Percentiles rank a stretch among this genome's conserved stretches.
Evolutionary conservation across 2,113 vertebrate species (phyloP).

Genomic region (Microcebus griseorufus): DNA sequence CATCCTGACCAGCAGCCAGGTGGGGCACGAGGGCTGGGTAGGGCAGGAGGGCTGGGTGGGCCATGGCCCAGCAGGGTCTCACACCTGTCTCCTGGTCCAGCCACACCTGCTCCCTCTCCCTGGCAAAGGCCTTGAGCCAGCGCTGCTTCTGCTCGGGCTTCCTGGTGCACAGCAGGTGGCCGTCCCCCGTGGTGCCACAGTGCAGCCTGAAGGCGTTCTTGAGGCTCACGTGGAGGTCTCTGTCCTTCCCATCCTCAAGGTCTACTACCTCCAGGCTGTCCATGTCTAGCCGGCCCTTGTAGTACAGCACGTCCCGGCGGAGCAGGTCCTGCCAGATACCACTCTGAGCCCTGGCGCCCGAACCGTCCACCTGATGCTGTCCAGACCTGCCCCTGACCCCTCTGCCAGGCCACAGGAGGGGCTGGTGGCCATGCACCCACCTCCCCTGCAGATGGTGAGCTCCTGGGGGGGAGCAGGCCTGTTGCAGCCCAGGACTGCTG

Average conservation of each 20-base stretch:
- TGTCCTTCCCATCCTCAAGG: constrained; percentile 94
- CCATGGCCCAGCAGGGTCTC: not conserved
- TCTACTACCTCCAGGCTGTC: constrained; percentile 93
- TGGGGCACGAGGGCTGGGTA: fast-evolving
- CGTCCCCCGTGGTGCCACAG: constrained; percentile 85
- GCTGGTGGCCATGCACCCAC: not conserved
- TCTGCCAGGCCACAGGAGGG: not conserved
- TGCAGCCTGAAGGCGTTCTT: constrained; percentile 94
- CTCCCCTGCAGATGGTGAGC: not conserved
- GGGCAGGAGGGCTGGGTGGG: not conserved
- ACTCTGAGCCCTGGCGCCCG: not conserved
- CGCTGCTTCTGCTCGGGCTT: constrained; percentile 96
- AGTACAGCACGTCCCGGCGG: constrained; percentile 94
- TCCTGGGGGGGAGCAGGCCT: not conserved
- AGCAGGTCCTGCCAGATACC: constrained; percentile 91
- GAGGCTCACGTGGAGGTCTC: constrained; percentile 92
- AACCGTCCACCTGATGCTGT: not conserved
- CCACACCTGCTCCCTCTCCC: constrained; percentile 93
- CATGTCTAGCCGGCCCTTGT: constrained; percentile 94
- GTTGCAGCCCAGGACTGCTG: not conserved
- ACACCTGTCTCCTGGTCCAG: constrained; percentile 94
- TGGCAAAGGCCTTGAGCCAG: constrained; percentile 94
- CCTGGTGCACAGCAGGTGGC: constrained; percentile 93
- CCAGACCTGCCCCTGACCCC: not conserved
- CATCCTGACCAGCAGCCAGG: not conserved